Percentiles rank a stretch among this genome's conserved stretches.
Evolutionary conservation across 2,888 invertebrate species (phyloP).

Genomic region (Chymomyza procnemis): DNA sequence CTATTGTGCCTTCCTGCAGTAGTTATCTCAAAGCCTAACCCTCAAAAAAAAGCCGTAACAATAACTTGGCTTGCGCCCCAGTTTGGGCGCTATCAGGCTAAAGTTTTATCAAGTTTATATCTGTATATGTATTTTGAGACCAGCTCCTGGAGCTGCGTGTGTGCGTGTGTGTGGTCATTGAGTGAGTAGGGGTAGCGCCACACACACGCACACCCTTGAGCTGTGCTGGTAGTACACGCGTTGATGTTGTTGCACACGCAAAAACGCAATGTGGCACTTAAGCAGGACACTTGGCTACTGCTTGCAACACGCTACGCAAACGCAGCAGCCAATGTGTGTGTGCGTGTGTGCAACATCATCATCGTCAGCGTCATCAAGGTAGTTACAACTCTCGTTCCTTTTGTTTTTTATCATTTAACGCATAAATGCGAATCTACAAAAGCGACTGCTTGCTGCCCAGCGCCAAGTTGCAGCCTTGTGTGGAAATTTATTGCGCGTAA

Average conservation of each 20-base stretch:
- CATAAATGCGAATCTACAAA: slow-evolving; percentile 70
- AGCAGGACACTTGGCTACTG: slow-evolving; percentile 55
- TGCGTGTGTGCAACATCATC: not conserved
- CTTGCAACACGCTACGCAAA: slow-evolving; percentile 60
- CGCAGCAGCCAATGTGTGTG: not conserved
- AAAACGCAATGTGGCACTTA: slow-evolving; percentile 69
- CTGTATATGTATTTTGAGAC: slow-evolving; percentile 24
- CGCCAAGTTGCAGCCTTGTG: slow-evolving; percentile 54
- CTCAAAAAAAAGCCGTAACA: not conserved
- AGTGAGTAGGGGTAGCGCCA: slow-evolving; percentile 45
- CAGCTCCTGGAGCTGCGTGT: slow-evolving; percentile 35
- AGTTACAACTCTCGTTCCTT: slow-evolving; percentile 43
- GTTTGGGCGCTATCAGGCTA: slow-evolving; percentile 16
- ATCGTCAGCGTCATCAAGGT: not conserved
- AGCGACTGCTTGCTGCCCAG: slow-evolving; percentile 28
- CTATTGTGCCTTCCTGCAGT: not conserved
- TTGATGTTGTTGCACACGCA: slow-evolving; percentile 2
- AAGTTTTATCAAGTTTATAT: slow-evolving; percentile 6
- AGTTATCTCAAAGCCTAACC: not conserved
- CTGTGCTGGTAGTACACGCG: not conserved
- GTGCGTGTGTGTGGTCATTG: slow-evolving; percentile 47
- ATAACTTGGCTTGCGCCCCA: not conserved
- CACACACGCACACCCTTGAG: slow-evolving; percentile 24
- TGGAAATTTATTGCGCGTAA: slow-evolving; percentile 72
- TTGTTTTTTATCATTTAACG: slow-evolving; percentile 65